Conservation (phyloP, 2,888 invertebrate species). For the Cremastinae sp. region DNA sequence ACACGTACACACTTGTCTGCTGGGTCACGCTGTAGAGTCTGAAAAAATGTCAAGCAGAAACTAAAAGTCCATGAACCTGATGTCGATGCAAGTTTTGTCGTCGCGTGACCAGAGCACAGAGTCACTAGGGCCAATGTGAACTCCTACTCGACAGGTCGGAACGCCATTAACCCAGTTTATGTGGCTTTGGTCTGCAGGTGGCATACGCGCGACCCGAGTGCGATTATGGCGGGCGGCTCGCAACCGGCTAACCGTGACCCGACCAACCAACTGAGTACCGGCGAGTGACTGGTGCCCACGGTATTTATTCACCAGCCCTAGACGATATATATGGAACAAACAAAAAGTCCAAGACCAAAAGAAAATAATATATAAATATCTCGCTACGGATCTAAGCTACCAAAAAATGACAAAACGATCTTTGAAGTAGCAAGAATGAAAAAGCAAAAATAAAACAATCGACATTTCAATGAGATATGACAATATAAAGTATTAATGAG, state of each 20-base stretch:
- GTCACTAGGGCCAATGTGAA: slow-evolving; percentile 78
- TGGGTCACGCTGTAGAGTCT: slow-evolving; percentile 79
- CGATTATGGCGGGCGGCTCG: slow-evolving; percentile 78
- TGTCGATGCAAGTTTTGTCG: slow-evolving; percentile 73
- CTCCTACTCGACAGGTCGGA: slow-evolving; percentile 74
- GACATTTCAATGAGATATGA: slow-evolving; percentile 52
- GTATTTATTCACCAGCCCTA: slow-evolving; percentile 81
- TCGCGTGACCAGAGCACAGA: slow-evolving; percentile 79
- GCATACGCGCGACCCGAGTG: slow-evolving; percentile 75
- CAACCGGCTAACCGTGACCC: slow-evolving; percentile 77
- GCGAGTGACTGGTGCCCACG: slow-evolving; percentile 80
- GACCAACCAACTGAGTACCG: slow-evolving; percentile 78
- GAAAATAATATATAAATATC: slow-evolving; percentile 64
- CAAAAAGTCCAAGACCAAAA: slow-evolving; percentile 57
- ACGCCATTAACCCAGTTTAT: slow-evolving; percentile 80
- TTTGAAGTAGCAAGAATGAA: slow-evolving; percentile 51
- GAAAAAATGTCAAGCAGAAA: slow-evolving; percentile 46
- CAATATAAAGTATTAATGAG: slow-evolving; percentile 10
- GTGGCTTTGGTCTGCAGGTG: slow-evolving; percentile 81
- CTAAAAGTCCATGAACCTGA: slow-evolving; percentile 64
- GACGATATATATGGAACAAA: slow-evolving; percentile 73
- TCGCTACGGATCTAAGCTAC: slow-evolving; percentile 70
- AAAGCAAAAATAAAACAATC: slow-evolving; percentile 53
- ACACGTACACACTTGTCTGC: slow-evolving; percentile 76
- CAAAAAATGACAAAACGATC: slow-evolving; percentile 50